Evolutionary conservation across 2,113 vertebrate genomes (phyloP), one percentile per base, ranked within the genome.

Genomic region (Silurus glanis): DNA sequence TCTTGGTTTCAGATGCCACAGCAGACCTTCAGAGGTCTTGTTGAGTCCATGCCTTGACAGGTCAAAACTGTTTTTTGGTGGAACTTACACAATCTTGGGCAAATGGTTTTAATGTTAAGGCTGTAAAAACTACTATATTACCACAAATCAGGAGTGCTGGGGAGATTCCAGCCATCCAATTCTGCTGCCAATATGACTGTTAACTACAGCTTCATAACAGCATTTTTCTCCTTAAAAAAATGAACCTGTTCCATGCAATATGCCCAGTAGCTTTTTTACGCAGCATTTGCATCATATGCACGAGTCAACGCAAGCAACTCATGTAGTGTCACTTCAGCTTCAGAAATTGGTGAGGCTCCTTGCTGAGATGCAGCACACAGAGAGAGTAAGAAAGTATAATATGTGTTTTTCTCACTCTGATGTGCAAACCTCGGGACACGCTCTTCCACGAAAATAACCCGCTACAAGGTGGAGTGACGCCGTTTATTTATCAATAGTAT

Each of bases 141-240:
- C 23, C 9, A 53, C 45, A 6, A 74, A 74, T 76, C 55, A 71
- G 21, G n/a, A 51, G 51, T 64, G 66, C 56, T 84, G 75, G 64
- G 49, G 49, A 47, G 17, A 80, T 72, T 83, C 82, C 71, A 51
- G 61, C 80, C 47, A 47, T 59, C 56, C 13, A 6, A 85, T 10
- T 23, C 3, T 45, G 13, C 49, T 67, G 25, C 25, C 6, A 55
- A 47, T 17, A 25, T 19, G 12, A 47, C 16, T n/a, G 53, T 72
- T 61, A 17, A 13, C 51, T 25, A 75, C 13, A 16, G 19, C 19
- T 56, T 83, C 25, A 74, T 47, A 47, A 61, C 5, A 7, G 23
- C 9, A 17, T 25, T 21, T 21, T 12, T 64, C 6, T 49, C 9
- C 58, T 55, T 2, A 2, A n/a, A 64, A 64, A 56, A 85, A 59